Base-by-base conservation (phyloP, 2,113 vertebrate genomes). In the Balaenoptera acutorostrata region DNA sequence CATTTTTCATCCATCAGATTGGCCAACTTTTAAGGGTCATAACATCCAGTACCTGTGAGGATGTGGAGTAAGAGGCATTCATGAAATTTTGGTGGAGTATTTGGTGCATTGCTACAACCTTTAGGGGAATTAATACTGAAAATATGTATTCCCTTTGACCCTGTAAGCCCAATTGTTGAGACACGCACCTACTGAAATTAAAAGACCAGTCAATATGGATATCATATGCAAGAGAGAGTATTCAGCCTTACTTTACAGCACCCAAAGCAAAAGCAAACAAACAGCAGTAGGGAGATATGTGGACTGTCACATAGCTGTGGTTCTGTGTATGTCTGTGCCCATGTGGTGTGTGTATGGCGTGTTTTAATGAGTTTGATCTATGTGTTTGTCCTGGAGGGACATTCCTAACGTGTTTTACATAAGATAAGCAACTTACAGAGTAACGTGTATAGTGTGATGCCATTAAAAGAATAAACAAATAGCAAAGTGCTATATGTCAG, bases 371-470 rank as follows among this genome's bases (percentile, higher is more conserved):
- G 41, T 89, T 49, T 36, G 11, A 90, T 82, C n/a, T 77, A 0
- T 44, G 14, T 81, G n/a, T 68, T 89, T 88, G 23, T 90, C 63
- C 33, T 57, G 33, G 33, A 41, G 41, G 59, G 44, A 64, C 55
- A 80, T 83, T 57, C 69, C 7, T 72, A 18, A 39, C 77, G 6
- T 68, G 59, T 84, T 95, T 96, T 59, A 88, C 90, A 39, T 72
- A 78, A 90, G 77, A 68, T 93, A 92, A 93, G 13, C 71, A 88
- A 88, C 36, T 78, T 96, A 64, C 49, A 61, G 61, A 68, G 57
- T 80, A 90, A 64, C 44, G 5, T 78, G 15, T 90, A 68, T 29
- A 87, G 49, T 39, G 68, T 36, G 75, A 66, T 57, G 44, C 61
- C 27, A 66, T 39, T 90, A 6, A 69, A 41, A 64, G 89, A 81